phyloP scores from a whole-genome alignment of 2,797 vertebrate species.

The Enteromius viviparus region DNA sequence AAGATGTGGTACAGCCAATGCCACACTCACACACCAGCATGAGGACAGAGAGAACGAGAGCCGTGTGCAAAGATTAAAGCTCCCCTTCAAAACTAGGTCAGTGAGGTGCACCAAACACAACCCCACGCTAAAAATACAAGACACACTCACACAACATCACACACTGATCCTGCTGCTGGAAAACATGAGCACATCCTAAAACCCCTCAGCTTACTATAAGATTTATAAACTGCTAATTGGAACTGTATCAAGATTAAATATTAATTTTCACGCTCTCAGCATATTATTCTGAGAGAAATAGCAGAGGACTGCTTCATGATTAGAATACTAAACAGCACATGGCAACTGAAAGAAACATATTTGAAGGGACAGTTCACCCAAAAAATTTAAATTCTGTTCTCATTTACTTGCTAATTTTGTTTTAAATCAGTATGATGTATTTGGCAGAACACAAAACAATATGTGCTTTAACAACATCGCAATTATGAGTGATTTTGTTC shows the following conservation, averaged over 20 bases:
- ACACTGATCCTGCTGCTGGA: slow-evolving; percentile 65
- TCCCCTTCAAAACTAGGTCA: slow-evolving; percentile 74
- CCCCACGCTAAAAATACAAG: slow-evolving; percentile 38
- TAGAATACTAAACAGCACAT: slow-evolving; percentile 30
- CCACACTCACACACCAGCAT: not conserved
- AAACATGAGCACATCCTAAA: slow-evolving; percentile 18
- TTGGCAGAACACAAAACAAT: not conserved
- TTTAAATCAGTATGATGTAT: not conserved
- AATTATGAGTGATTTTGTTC: not conserved
- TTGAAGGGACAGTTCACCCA: not conserved
- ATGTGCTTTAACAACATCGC: not conserved
- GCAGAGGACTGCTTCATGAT: slow-evolving; percentile 15
- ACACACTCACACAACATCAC: slow-evolving; percentile 43
- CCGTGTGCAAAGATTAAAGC: slow-evolving; percentile 67
- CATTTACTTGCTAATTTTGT: not conserved
- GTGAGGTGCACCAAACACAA: slow-evolving; percentile 62
- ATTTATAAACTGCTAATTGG: slow-evolving; percentile 40
- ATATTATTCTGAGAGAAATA: slow-evolving; percentile 2
- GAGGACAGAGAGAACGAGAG: slow-evolving; percentile 44
- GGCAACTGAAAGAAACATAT: not conserved
- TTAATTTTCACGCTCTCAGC: slow-evolving; percentile 29
- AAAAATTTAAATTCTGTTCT: not conserved
- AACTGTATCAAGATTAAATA: slow-evolving; percentile 22
- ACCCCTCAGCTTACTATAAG: not conserved
- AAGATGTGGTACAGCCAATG: slow-evolving; percentile 6